Evolutionary conservation across 2,888 invertebrate species (phyloP), one percentile per base, ranked within the genome.

Genomic region (Glyphotaelius pellucidus): DNA sequence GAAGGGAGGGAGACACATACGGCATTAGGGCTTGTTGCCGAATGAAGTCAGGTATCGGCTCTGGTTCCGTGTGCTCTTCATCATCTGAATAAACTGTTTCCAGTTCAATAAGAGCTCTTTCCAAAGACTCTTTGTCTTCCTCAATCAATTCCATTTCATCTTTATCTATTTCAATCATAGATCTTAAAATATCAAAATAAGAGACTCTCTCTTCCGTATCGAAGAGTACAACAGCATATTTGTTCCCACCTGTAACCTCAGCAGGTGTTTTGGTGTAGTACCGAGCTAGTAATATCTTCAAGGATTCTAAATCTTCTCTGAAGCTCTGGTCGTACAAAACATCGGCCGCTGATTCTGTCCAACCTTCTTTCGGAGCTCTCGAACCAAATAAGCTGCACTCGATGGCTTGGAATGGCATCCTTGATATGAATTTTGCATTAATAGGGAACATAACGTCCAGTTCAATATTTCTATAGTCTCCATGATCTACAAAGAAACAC

Each of bases 401-500:
- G 80, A 97, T 97, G 3, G 97, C 96, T 96, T 97, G 96, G 93
- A 97, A 97, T 0, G 97, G 97, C 92, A 97, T 94, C 94, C 95
- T 95, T 4, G 94, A 94, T 42, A 97, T 95, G 42, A 96, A 95
- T 88, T 95, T 94, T 35, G 96, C 95, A 0, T 96, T 95, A 38
- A 97, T 95, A 86, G 95, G 95, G 47, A 95, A 94, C 32, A 97
- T 93, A 93, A 96, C 95, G 5, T 95, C 94, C 5, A 94, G 93
- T 0, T 94, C 93, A 0, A 97, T 95, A 0, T 94, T 94, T 84
- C 95, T 95, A 94, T 95, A 96, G 94, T 97, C 97, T 0, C 97
- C 97, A 94, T 96, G 96, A 94, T 97, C 97, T 0, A 97, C 96
- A 94, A 96, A 97, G 94, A 97, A 97, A 93, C 96, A 96, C 92